Evolutionary conservation across 2,888 invertebrate species (phyloP), one percentile per base, ranked within the genome.

Genomic region (Anoplius nigerrimus): DNA sequence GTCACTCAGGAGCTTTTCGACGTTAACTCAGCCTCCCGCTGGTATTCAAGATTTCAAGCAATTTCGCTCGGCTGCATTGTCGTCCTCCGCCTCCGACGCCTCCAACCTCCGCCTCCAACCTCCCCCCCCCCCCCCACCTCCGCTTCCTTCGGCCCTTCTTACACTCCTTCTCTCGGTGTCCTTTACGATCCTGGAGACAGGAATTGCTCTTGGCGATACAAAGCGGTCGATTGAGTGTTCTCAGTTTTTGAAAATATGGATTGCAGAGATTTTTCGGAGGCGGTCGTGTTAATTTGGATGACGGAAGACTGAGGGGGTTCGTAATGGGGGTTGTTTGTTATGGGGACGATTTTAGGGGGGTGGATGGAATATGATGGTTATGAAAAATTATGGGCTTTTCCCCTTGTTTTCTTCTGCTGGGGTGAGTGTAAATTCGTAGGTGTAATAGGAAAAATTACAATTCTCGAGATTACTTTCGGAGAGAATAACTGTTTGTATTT

Each of bases 1-100:
- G 84, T 82, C 83, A 82, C 83, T 83, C 82, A 78, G 81, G 69
- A 75, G 78, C 84, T 81, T 81, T 81, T 80, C 76, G 77, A 75
- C 78, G 75, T 79, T 79, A 79, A 79, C 79, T 79, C 74, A 69
- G 70, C 72, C 72, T 72, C 72, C 72, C 70, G 71, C 72, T 66
- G 79, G 71, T 69, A 75, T 79, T 79, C 73, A 73, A 77, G 80
- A 79, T 79, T 77, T 67, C 77, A 65, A 72, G 79, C 79, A 79
- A 79, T 79, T 79, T 77, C 70, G 66, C 69, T 60, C 42, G 64
- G 65, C 63, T 69, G 76, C 79, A 74, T 79, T 74, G 79, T 78
- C 72, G 68, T 27, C 24, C 48, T 15, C 22, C 51, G 27, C 52
- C 52, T 34, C 53, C 60, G n/a, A 59, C 60, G 13, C 13, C 42